Conservation (phyloP, 2,113 vertebrate genomes). For the Chloropsis hardwickii region DNA sequence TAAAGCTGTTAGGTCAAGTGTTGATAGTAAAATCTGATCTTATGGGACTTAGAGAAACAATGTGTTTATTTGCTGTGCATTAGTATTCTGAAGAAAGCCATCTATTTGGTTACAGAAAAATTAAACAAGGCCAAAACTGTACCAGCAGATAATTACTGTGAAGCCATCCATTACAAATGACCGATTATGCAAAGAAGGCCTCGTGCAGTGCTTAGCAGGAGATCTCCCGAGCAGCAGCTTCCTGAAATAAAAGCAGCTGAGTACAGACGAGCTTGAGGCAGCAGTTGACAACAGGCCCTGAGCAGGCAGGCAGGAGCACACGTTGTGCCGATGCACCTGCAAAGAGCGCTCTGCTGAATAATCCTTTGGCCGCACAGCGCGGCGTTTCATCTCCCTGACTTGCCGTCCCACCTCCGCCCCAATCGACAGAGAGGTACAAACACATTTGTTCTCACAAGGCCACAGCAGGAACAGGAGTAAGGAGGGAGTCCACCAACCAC, state of each 20-base stretch:
- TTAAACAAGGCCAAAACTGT: neutral
- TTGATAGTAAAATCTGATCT: neutral
- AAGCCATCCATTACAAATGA: neutral
- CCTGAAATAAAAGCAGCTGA: neutral
- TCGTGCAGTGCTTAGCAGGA: neutral
- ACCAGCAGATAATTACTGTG: neutral
- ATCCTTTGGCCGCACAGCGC: neutral
- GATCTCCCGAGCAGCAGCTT: accelerated
- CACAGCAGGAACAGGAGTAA: neutral
- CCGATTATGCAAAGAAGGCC: neutral
- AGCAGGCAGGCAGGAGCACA: neutral
- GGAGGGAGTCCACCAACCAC: neutral
- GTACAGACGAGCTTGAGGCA: neutral
- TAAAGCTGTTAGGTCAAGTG: neutral
- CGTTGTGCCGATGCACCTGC: accelerated
- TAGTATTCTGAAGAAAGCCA: neutral
- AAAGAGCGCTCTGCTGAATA: neutral
- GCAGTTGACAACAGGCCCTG: neutral
- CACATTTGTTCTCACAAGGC: neutral
- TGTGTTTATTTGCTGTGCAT: neutral
- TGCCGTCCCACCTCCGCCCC: neutral
- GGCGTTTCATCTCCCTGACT: neutral
- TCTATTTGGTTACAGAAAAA: neutral
- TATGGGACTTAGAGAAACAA: neutral
- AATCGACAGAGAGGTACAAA: neutral